phyloP scores from a whole-genome alignment of 2,797 vertebrate genomes.

The Enteromius viviparus region DNA sequence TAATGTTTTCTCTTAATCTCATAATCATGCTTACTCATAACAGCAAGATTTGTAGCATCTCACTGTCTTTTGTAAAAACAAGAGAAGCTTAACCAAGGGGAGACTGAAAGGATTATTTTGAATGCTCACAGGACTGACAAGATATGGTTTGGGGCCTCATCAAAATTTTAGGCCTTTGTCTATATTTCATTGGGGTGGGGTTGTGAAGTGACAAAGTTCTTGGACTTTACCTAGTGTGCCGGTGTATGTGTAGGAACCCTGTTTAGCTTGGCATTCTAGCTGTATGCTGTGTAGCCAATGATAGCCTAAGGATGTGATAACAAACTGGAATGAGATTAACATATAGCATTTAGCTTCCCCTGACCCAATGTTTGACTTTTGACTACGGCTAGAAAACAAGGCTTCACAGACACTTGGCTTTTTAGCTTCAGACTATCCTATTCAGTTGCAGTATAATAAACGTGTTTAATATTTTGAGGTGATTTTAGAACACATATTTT shows the following conservation, averaged over 20 bases:
- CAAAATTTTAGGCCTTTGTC: slow-evolving; percentile 53
- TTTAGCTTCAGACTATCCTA: background rate
- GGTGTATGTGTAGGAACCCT: background rate
- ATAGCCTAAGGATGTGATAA: background rate
- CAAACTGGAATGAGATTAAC: background rate
- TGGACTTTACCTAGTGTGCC: slow-evolving; percentile 20
- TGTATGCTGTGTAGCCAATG: background rate
- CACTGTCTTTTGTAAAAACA: background rate
- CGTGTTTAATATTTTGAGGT: background rate
- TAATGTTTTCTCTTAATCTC: slow-evolving; percentile 17
- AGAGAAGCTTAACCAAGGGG: slow-evolving; percentile 25
- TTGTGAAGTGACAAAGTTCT: slow-evolving; percentile 12
- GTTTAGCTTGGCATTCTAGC: slow-evolving; percentile 10
- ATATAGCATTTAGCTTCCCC: background rate
- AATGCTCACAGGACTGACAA: slow-evolving; percentile 37
- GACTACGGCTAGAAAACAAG: background rate
- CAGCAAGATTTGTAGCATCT: slow-evolving; percentile 2
- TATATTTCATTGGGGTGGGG: slow-evolving; percentile 56
- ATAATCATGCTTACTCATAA: slow-evolving; percentile 16
- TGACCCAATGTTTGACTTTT: background rate
- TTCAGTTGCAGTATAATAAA: background rate
- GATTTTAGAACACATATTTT: background rate
- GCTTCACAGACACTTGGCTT: background rate
- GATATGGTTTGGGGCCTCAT: slow-evolving; percentile 42
- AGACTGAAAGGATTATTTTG: slow-evolving; percentile 30